phyloP scores from a whole-genome alignment of 2,888 invertebrate species.

The Lottia scabra region DNA sequence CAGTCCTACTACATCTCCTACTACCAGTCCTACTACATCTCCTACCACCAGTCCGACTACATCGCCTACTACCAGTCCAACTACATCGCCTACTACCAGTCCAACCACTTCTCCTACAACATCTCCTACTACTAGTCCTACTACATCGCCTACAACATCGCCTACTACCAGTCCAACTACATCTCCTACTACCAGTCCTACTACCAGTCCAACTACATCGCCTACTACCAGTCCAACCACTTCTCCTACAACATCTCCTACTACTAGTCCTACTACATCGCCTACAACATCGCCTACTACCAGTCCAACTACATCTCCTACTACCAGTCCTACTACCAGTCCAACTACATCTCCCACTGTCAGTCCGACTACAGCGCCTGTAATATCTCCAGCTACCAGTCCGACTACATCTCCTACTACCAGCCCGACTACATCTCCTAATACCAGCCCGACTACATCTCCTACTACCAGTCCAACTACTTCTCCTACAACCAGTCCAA shows the following conservation, averaged over 20 bases:
- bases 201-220: not conserved
- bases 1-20: not conserved
- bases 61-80: not conserved
- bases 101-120: no score
- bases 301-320: not conserved
- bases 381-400: no score
- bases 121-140: not conserved
- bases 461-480: not conserved
- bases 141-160: not conserved
- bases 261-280: no score
- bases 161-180: not conserved
- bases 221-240: not conserved
- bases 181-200: not conserved
- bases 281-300: not conserved
- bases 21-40: not conserved
- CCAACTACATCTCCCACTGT: not conserved
- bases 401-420: not conserved
- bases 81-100: not conserved
- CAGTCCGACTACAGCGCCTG: no score
- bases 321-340: not conserved
- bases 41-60: not conserved
- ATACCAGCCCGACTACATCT: no score
- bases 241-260: not conserved
- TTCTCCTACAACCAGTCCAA: not conserved
- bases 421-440: not conserved